Evolutionary conservation across 1,140 invertebrate genomes (phyloP), one percentile per base, ranked within the genome.

Genomic region (Euwallacea similis): DNA sequence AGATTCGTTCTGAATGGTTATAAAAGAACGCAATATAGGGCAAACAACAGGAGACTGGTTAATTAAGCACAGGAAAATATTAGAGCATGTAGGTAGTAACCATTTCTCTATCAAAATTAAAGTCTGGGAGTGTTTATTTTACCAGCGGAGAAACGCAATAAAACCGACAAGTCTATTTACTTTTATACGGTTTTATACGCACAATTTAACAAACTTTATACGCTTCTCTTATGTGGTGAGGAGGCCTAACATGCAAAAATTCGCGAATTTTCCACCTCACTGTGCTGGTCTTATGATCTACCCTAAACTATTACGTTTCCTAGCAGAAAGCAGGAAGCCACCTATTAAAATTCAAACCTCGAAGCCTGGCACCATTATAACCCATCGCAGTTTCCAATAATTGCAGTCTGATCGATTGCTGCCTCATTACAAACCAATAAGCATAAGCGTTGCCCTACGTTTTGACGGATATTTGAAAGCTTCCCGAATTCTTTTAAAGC

Each of bases 401-500:
- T 50, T 43, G 21, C 59, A 42, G 33, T 43, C 21, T 58, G 8
- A 61, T 61, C 59, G 59, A 41, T 61, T 43, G 33, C 21, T 41
- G 11, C 15, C 59, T 61, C 59, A 61, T 61, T 61, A 61, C 15
- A 61, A 61, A 61, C 59, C 59, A 61, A 61, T 61, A 61, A 61
- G 59, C 59, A 61, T 61, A 61, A 61, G 42, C 33, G 59, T 61
- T 61, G 21, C 59, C 42, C 21, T 43, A 43, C 21, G 15, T 42
- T 61, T 61, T 61, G 59, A 61, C 59, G 59, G 59, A 43, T 61
- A 61, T 61, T 61, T 61, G 59, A 61, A 61, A 61, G 21, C 59
- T 42, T n/a, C 55, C 8, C 2, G n/a, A 61, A 42, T 61, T 42
- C 59, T 61, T 61, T 58, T n/a, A 58, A 58, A 58, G 55, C 55